phyloP scores from a whole-genome alignment of 1,140 invertebrate species.

The Eurytemora carolleeae region DNA sequence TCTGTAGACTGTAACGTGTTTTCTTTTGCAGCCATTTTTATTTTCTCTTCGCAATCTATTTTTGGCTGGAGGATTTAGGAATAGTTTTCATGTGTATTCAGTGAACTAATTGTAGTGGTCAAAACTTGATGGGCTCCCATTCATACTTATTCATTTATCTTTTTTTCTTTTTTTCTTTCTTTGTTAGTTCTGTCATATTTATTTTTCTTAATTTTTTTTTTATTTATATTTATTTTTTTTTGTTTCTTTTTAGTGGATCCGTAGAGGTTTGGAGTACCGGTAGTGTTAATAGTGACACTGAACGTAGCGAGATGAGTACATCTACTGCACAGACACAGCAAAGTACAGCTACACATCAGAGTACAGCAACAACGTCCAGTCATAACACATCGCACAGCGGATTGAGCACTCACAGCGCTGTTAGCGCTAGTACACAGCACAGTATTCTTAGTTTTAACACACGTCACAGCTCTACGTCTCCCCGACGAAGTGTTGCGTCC shows the following conservation, averaged over 20 bases:
- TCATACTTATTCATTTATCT: no score
- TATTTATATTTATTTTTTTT: background rate
- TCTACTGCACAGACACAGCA: background rate
- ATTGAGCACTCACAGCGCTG: background rate
- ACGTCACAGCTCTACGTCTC: background rate
- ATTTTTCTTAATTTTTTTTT: background rate
- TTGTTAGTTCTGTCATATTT: background rate
- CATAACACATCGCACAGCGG: background rate
- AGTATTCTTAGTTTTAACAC: background rate
- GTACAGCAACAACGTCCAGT: background rate
- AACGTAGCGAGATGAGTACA: background rate
- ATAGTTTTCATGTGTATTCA: no score
- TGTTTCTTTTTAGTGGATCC: background rate
- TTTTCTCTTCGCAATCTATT: no score
- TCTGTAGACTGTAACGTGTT: no score
- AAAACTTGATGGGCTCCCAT: no score
- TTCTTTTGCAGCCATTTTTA: no score
- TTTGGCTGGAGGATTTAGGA: no score
- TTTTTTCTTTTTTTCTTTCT: background rate
- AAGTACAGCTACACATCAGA: background rate
- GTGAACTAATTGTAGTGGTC: no score
- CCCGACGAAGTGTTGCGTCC: background rate
- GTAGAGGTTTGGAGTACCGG: constrained; percentile 3
- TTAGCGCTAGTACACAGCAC: background rate
- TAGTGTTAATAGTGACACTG: constrained; percentile 2